Percentiles rank a stretch among this genome's conserved stretches.
These are phyloP conservation scores for Rhagonycha lutea DNA, from an alignment of 2,888 invertebrate genomes.

Conservation along the genomic window DNA sequence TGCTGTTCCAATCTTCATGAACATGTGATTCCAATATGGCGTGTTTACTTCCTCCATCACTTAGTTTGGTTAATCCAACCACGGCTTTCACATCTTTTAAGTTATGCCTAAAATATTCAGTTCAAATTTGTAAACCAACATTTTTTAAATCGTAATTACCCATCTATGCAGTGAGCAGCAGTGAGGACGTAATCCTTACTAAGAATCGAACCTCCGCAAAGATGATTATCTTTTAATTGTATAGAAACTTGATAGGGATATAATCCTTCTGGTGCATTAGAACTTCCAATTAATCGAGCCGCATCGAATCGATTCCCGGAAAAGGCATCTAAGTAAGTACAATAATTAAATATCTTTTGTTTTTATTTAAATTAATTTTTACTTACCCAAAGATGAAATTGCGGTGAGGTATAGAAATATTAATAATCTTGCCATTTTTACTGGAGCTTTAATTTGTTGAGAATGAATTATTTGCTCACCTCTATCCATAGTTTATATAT, in stretches of 20 bases:
- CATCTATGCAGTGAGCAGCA: not conserved
- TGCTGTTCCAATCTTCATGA: slow-evolving; percentile 55
- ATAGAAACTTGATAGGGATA: not conserved
- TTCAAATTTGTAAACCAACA: not conserved
- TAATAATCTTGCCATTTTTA: too few relatives aligned
- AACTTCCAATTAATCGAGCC: not conserved
- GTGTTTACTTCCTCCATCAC: slow-evolving; percentile 54
- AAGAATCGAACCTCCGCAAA: not conserved
- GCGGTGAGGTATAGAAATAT: too few relatives aligned
- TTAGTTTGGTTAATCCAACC: slow-evolving; percentile 57
- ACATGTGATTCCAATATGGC: slow-evolving; percentile 49
- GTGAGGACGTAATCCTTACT: not conserved
- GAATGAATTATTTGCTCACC: too few relatives aligned
- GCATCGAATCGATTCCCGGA: too few relatives aligned
- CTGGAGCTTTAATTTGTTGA: too few relatives aligned
- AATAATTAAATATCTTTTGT: too few relatives aligned
- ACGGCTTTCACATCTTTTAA: slow-evolving; percentile 44
- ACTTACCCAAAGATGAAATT: too few relatives aligned
- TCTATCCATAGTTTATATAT: too few relatives aligned
- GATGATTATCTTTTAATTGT: not conserved
- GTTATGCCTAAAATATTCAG: too few relatives aligned
- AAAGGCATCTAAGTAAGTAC: too few relatives aligned
- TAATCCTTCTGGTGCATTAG: not conserved
- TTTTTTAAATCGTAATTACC: not conserved
- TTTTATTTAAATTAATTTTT: too few relatives aligned